Conservation (phyloP, 2,113 vertebrate species). For the Lipophrys pholis region DNA sequence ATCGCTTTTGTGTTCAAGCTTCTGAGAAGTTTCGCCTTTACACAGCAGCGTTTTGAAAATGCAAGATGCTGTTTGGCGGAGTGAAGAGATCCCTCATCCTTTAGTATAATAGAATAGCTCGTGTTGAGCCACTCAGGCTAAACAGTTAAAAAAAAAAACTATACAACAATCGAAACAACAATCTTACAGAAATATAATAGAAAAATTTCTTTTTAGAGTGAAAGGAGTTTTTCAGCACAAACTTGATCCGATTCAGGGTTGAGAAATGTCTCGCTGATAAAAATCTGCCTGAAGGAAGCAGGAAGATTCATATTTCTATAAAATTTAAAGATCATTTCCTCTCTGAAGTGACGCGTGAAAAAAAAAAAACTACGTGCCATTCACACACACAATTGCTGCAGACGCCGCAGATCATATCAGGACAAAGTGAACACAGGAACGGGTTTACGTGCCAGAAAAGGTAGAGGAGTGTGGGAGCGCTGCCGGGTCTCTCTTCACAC, state of each 20-base stretch:
- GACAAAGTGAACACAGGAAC: too few relatives aligned
- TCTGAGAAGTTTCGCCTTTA: too few relatives aligned
- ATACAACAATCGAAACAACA: too few relatives aligned
- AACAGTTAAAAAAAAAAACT: too few relatives aligned
- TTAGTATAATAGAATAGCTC: too few relatives aligned
- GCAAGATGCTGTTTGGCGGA: too few relatives aligned
- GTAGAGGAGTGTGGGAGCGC: constrained; percentile 27
- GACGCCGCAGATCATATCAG: constrained; percentile 14
- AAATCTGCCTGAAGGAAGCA: neutral
- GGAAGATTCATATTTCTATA: neutral
- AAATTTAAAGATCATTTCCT: neutral
- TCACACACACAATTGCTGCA: constrained; percentile 7
- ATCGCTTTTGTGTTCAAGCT: too few relatives aligned
- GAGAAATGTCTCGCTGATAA: neutral
- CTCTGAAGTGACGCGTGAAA: neutral
- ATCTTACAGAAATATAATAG: neutral
- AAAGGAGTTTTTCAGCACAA: neutral
- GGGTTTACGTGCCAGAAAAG: too few relatives aligned
- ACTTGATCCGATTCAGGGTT: neutral
- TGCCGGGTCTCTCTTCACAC: neutral
- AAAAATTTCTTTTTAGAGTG: neutral
- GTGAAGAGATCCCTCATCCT: too few relatives aligned
- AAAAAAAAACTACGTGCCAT: too few relatives aligned
- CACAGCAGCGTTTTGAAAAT: too few relatives aligned
- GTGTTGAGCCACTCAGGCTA: too few relatives aligned